A percentile compares a stretch with the other conserved stretches of the same genome.
Conservation (phyloP, 2,888 invertebrate genomes). For the Hedya salicella region DNA sequence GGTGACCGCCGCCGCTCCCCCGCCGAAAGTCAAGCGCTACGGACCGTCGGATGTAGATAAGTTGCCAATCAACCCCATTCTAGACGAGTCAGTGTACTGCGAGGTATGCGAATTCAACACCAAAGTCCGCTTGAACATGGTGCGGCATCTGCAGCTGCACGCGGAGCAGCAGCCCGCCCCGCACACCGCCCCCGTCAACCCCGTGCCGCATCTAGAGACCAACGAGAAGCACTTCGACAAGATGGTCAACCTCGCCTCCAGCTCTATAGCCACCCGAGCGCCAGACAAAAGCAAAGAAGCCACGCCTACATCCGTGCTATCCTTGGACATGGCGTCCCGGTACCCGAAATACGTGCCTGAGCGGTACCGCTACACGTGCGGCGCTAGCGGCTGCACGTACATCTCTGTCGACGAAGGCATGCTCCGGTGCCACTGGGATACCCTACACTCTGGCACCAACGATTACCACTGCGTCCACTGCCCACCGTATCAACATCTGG, state of each 20-base stretch:
- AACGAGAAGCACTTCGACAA: slow-evolving; percentile 93
- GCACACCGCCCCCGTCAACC: slow-evolving; percentile 90
- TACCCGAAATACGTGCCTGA: slow-evolving; percentile 83
- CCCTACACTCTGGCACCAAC: slow-evolving; percentile 87
- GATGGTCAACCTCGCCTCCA: slow-evolving; percentile 93
- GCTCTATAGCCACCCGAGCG: slow-evolving; percentile 73
- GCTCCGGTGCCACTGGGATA: slow-evolving; percentile 89
- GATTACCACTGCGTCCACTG: slow-evolving; percentile 90
- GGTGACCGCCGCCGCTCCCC: slow-evolving; percentile 21
- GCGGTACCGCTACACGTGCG: slow-evolving; percentile 88
- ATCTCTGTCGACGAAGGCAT: slow-evolving; percentile 89
- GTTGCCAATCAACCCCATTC: slow-evolving; percentile 87
- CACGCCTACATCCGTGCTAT: slow-evolving; percentile 46
- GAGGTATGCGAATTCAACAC: slow-evolving; percentile 88
- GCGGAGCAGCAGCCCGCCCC: slow-evolving; percentile 87
- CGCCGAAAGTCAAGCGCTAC: slow-evolving; percentile 53
- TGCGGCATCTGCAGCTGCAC: slow-evolving; percentile 89
- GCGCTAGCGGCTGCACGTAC: slow-evolving; percentile 88
- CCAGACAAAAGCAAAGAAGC: slow-evolving; percentile 53
- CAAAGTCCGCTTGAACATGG: slow-evolving; percentile 89
- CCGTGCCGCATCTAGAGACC: slow-evolving; percentile 91
- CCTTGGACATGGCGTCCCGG: slow-evolving; percentile 58
- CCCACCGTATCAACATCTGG: slow-evolving; percentile 81
- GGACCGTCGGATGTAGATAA: slow-evolving; percentile 86
- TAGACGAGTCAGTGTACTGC: slow-evolving; percentile 86